Evolutionary conservation across 2,797 vertebrate genomes (phyloP), one percentile per base, ranked within the genome.

Genomic region (Cossypha heuglini): DNA sequence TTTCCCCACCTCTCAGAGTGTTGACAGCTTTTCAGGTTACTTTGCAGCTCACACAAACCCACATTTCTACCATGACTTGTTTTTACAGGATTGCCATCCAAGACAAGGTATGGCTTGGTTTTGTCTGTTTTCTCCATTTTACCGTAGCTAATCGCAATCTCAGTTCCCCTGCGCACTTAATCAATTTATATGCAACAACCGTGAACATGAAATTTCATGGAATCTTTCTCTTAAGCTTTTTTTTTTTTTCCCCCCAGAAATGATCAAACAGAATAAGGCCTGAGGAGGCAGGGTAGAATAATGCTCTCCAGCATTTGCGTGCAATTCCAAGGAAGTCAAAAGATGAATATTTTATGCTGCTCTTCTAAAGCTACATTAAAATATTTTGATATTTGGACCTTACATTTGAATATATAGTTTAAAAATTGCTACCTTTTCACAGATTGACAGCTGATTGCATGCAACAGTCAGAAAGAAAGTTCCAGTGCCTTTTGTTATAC

Each of bases 131-230:
- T 86, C 58, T 81, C 45, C 20, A 7, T 63, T 80, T 91, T 62
- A 80, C 31, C 2, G 1, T 16, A 62, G 46, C 42, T 74, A 87
- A 92, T 72, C 51, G 28, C 76, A 55, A 75, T 45, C 33, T 75
- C 72, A 69, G 26, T 77, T 86, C 8, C 17, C 62, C 69, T 79
- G 55, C 63, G 92, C 93, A 87, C 54, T 21, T 74, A n/a, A 79
- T 88, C 19, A 20, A 42, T 68, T 76, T 46, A 51, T 45, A 55
- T 38, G 61, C 48, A 90, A 72, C 52, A 66, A 94, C 72, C 25
- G 7, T 91, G 90, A 96, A 92, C 38, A 77, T 22, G n/a, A 86
- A 45, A 81, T 67, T 92, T 91, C 63, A 80, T 1, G 29, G 49
- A 67, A 69, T 49, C 37, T 54, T 92, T 92, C 48, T 49, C 61